Base-by-base conservation (phyloP, 2,888 invertebrate genomes). In the Baccha elongata region DNA sequence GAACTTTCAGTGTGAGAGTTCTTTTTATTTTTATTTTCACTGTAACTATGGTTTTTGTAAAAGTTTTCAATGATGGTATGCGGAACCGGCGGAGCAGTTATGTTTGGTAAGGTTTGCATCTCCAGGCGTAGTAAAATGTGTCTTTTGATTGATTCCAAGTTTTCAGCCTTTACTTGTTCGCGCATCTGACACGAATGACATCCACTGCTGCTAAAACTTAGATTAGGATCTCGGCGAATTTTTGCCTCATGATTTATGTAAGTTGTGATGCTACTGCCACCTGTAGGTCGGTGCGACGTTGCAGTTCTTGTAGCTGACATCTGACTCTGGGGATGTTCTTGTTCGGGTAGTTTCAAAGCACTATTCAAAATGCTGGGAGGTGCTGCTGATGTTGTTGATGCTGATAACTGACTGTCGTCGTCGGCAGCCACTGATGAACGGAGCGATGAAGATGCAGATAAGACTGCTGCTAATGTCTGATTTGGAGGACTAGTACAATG, bases 111-210 rank as follows among this genome's bases (percentile, higher is more conserved):
- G 86, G 92, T 92, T 76, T 92, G 91, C 87, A 94, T 91, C 84
- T 94, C 93, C 78, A 94, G 91, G 86, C 94, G 93, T 85, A 92
- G 92, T 74, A 94, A 90, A 79, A 94, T 92, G 88, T 93, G 93
- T 88, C 92, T 92, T 88, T 94, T 93, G 86, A 94, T 94, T 71
- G 93, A 92, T 87, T 92, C 92, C 80, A 94, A 91, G 87, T 92
- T 93, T 86, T 93, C 92, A 86, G 92, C 92, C 85, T 93, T 92
- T 64, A 93, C 91, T 89, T 92, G 92, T 86, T 93, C 93, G 86
- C 92, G 89, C 58, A 92, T 90, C 80, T 92, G 92, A 87, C 93
- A 93, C 85, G 92, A 91, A 86, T 92, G 91, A 88, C 93, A 93
- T 85, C 91, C 89, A 13, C 60, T 76, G 26, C 50, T 74, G n/a